Base-by-base conservation (phyloP, 2,888 invertebrate species). In the Thymelicus lineola region DNA sequence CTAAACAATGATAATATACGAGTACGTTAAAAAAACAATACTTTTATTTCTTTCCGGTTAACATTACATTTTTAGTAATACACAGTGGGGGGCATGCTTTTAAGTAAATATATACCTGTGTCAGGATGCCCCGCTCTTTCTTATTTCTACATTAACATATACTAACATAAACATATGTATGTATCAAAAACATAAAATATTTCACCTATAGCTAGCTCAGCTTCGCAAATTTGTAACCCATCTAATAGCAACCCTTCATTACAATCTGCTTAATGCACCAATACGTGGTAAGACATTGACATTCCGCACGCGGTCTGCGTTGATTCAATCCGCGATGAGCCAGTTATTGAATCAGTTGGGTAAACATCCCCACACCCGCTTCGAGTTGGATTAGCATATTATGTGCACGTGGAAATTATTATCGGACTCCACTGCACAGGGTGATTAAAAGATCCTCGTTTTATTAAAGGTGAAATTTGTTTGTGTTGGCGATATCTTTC, bases 321-420 rank as follows among this genome's bases (percentile, higher is more conserved):
- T 84, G 85, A 86, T 87, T 85, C 83, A 83, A 86, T 86, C 81
- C 84, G 79, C 83, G 85, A 87, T 89, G 87, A 89, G 85, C 84
- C 83, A 84, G 89, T 91, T 90, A 92, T 91, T 90, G 89, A 92
- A 93, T 92, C 91, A 88, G 85, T 84, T 83, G 86, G 82, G 85
- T 87, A 88, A 91, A 91, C 88, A 86, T 42, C 72, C 81, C 82
- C 88, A 87, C 89, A 78, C 86, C 85, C 79, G 85, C 78, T 81
- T 74, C 82, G 79, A 81, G 77, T 74, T 75, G 72, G 79, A 82
- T 83, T 83, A 84, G 82, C 85, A 85, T 86, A 82, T 73, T 86
- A 82, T 73, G 73, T 78, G 77, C 79, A 80, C 76, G 79, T 71
- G 50, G 50, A 66, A 35, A 42, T 69, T 20, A 70, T n/a, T 48